phyloP scores from a whole-genome alignment of 2,113 vertebrate species.

The Myotis lucifugus region DNA sequence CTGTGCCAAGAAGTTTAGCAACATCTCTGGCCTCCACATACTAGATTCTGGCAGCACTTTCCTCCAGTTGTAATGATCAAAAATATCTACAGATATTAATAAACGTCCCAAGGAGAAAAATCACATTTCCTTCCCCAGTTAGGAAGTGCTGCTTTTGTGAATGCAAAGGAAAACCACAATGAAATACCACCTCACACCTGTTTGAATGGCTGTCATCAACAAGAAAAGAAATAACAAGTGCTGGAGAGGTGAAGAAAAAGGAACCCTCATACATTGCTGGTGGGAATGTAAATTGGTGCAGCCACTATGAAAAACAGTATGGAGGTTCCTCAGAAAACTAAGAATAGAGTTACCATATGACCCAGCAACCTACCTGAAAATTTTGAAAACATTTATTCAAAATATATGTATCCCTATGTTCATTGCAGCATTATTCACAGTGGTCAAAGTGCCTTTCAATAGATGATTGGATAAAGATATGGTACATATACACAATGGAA shows the following conservation, averaged over 20 bases:
- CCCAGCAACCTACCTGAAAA: neutral
- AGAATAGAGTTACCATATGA: neutral
- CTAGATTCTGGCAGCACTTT: neutral
- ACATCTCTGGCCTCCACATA: neutral
- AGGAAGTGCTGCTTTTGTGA: neutral
- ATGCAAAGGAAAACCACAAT: neutral
- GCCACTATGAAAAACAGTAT: neutral
- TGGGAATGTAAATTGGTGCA: neutral
- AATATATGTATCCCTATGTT: neutral
- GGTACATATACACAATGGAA: neutral
- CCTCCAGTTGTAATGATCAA: neutral
- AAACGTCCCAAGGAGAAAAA: neutral
- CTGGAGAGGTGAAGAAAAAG: neutral
- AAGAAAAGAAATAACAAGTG: neutral
- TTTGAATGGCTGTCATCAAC: neutral
- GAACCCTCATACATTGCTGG: neutral
- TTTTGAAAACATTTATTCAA: neutral
- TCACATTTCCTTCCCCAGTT: neutral
- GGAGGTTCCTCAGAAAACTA: neutral
- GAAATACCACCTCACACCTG: neutral
- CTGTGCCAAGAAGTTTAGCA: neutral
- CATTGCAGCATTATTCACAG: neutral
- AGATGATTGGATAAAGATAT: neutral
- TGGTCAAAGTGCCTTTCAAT: neutral
- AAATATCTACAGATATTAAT: neutral